Evolutionary conservation across 2,888 invertebrate species (phyloP), one percentile per base, ranked within the genome.

Genomic region (Napeogenes sylphis): DNA sequence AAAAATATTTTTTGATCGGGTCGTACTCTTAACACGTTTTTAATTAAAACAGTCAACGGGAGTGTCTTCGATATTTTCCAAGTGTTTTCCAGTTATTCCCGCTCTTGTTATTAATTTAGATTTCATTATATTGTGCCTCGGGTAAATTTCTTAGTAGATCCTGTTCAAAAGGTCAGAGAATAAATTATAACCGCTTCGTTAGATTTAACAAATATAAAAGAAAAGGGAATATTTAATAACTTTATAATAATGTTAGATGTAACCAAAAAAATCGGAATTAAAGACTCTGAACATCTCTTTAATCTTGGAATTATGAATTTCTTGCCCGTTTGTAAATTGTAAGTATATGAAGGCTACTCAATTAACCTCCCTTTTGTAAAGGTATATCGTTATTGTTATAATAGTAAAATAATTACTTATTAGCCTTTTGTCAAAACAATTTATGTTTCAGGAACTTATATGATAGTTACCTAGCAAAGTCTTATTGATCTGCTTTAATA

Each of bases 141-240:
- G 60, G 67, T 60, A 46, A 33, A 59, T 59, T 67, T 62, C 64
- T 62, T 62, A 56, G 64, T 62, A 58, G 47, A 62, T 45, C 21
- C 58, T 35, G 59, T 64, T 67, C 66, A 62, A 64, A 64, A 62
- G 63, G 62, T 62, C 66, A 59, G 58, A 62, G 66, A 58, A 65
- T 62, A 62, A 64, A 64, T 62, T 58, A 62, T 67, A 61, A n/a
- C 56, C 56, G 58, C 62, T 47, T 62, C 58, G 62, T 62, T 54
- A 62, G 60, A 62, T 59, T 58, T 58, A 54, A 58, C 64, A 58
- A 64, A 67, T 59, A 62, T 56, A 63, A 55, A 61, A 46, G 38
- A 55, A 62, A 67, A 57, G 60, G 53, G 60, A 64, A 67, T 64
- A 64, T 60, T 64, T 62, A 66, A 60, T 67, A 47, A 38, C 21